Evolutionary conservation across 2,113 vertebrate species (phyloP), one percentile per base, ranked within the genome.

Genomic region (Phaethon lepturus): DNA sequence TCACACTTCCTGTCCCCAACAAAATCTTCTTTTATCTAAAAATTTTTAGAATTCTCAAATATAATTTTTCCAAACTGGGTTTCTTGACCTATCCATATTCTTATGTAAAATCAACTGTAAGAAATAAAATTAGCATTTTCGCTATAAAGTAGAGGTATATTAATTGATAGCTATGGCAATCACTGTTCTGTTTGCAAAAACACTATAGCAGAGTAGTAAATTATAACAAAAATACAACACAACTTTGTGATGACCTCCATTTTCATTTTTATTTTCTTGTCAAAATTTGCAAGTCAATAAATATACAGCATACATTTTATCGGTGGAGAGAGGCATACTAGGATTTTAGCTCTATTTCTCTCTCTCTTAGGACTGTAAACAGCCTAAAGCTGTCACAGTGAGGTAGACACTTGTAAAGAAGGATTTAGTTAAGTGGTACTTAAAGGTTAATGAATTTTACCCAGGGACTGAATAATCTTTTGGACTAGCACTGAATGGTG

Each of bases 401-500:
- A 96, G 94, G 93, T 20, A 97, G 83, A 62, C 40, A 88, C 79
- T 96, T 97, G 16, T 69, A 92, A 96, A 93, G 67, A 96, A 96
- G 72, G 66, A 96, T 93, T 96, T 97, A 90, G 50, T 90, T 97
- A 96, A 97, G 88, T 95, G 89, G 71, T 96, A n/a, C 95, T 98
- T 96, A 92, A 91, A 94, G 93, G 88, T 87, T 97, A 98, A 98
- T 98, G 92, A 97, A 96, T 91, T 97, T 98, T 96, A 95, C 50
- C 31, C 74, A 92, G 81, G 87, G 73, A 93, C 81, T 95, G 60
- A 95, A 72, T 94, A 95, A 97, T 93, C 85, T 97, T 85, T 95
- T 62, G 87, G 93, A 92, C 67, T 89, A 90, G 64, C 88, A 95
- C 93, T 91, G 71, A 66, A 42, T 80, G 25, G 47, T 71, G 11